phyloP scores from a whole-genome alignment of 2,888 invertebrate species.

The Julus scanicus region DNA sequence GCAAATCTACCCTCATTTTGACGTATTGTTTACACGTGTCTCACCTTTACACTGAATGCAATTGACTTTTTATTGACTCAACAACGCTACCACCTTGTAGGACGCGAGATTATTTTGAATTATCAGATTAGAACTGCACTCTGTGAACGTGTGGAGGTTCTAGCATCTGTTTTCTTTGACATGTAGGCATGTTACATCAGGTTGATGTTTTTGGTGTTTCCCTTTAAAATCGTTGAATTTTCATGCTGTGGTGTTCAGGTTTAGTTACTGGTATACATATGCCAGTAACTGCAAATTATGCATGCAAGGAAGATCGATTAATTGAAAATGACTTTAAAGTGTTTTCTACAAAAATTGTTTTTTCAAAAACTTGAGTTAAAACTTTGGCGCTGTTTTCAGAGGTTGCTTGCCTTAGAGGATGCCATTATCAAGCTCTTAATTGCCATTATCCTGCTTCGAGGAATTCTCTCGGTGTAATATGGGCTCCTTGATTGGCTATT shows the following conservation, averaged over 20 bases:
- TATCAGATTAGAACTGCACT: constrained; percentile 8
- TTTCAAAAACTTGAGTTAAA: too few species aligned
- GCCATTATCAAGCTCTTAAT: not conserved
- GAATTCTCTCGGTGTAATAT: not conserved
- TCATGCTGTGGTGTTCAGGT: not conserved
- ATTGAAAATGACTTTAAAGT: too few species aligned
- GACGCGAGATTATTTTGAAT: constrained; percentile 27
- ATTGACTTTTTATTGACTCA: constrained; percentile 36
- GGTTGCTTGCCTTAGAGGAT: not conserved
- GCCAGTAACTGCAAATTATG: not conserved
- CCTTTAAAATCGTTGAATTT: too few species aligned
- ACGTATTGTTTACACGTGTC: constrained; percentile 32
- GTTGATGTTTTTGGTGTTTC: too few species aligned
- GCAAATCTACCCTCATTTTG: constrained; percentile 9
- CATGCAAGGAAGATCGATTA: too few species aligned
- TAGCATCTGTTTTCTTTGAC: not conserved
- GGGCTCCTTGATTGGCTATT: constrained; percentile 8
- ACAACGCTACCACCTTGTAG: constrained; percentile 12
- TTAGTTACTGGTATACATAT: not conserved
- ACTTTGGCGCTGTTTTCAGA: too few species aligned
- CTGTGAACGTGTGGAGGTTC: not conserved
- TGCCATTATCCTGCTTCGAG: not conserved
- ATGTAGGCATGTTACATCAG: not conserved
- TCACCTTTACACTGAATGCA: constrained; percentile 18
- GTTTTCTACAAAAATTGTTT: too few species aligned